Base-by-base conservation (phyloP, 1,140 invertebrate genomes). In the Polypedilum pembai region DNA sequence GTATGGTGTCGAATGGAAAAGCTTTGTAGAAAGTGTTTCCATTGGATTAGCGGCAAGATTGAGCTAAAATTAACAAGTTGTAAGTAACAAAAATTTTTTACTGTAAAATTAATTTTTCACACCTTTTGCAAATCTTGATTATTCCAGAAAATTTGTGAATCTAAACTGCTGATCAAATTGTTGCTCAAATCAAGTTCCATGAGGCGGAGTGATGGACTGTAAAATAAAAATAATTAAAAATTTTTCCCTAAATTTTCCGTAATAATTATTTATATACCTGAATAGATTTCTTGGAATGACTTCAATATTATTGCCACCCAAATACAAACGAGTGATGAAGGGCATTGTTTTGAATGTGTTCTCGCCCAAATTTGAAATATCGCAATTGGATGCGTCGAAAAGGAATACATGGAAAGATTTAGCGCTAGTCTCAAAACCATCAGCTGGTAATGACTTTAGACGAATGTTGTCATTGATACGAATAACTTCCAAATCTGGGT, bases 31-130 rank as follows among this genome's bases (percentile, higher is more conserved):
- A 1, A 93, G 78, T 12, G 85, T 83, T 76, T 84, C 85, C 63
- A 93, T 81, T 5, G 88, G 87, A 79, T 93, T 93, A 8, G 88
- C 87, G 76, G 89, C 88, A 63, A 93, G 83, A 79, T 86, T 89
- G 1, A 92, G 78, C 80, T 75, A 41, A 73, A 56, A 41, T 21
- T 45, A 7, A 5, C 40, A 74, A 74, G 56, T 33, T 33, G 5
- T 33, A 5, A 33, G 24, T 3, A 63, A 10, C 5, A 33, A 21
- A 21, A 24, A 15, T 24, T 7, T 45, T 45, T 2, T 0, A 15
- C n/a, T 12, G 15, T 1, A 45, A 12, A 45, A 45, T 45, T 12
- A 12, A 40, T 1, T 15, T 40, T 17, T 73, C 8, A 41, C 56
- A 75, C 74, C 74, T 87, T 91, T 7, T 82, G 84, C 73, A 92